phyloP scores from a whole-genome alignment of 2,888 invertebrate genomes.

The Phortica okadai region DNA sequence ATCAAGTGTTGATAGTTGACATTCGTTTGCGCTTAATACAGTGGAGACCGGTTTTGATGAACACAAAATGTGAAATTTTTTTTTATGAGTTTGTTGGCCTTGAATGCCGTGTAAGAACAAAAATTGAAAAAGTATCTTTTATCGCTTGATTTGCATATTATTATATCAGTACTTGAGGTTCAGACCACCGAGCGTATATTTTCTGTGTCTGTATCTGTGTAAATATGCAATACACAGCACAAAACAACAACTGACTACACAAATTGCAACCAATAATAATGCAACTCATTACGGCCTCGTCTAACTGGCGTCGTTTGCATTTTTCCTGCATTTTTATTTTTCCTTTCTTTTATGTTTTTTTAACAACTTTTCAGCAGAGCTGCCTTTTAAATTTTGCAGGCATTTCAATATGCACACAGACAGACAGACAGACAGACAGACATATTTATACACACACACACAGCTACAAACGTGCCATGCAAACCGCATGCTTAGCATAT shows the following conservation, averaged over 20 bases:
- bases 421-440: not conserved
- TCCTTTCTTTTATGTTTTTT: slow-evolving; percentile 15
- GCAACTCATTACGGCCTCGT: slow-evolving; percentile 14
- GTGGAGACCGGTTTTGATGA: no score
- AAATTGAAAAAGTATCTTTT: no score
- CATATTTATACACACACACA: not conserved
- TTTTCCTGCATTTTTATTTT: not conserved
- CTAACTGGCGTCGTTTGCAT: slow-evolving; percentile 8
- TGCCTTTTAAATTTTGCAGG: slow-evolving; percentile 1
- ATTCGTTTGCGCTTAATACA: no score
- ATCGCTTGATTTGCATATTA: no score
- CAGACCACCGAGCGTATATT: no score
- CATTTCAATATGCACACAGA: slow-evolving; percentile 13
- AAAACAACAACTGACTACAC: not conserved
- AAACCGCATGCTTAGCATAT: not conserved
- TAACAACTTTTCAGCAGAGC: slow-evolving; percentile 4
- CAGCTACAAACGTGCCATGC: not conserved
- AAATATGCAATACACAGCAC: not conserved
- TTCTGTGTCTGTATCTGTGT: no score
- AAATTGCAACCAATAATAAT: slow-evolving; percentile 1
- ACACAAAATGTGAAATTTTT: no score
- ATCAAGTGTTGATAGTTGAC: no score
- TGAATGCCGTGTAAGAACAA: no score
- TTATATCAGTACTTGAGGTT: no score
- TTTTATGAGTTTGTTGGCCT: no score